Base-by-base conservation (phyloP, 2,888 invertebrate species). In the Prenolepis imparis region DNA sequence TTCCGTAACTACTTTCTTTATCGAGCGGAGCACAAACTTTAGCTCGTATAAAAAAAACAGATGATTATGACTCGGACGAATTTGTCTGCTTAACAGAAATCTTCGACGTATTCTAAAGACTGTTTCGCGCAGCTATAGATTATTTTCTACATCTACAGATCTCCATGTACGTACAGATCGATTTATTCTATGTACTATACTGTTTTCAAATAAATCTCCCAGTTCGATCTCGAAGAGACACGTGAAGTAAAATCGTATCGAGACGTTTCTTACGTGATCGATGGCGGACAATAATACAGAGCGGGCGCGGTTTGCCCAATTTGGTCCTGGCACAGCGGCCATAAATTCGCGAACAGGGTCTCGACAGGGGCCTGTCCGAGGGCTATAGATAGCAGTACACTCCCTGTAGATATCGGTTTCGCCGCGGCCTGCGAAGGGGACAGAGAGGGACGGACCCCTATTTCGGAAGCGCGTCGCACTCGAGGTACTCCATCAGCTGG, bases 401-500 rank as follows among this genome's bases (percentile, higher is more conserved):
- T 15, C 44, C 67, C 70, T 52, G 82, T 84, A 89, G 84, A 89
- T 87, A 86, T 89, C 90, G 83, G 89, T 88, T 88, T 86, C 52
- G 44, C 82, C 52, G 48, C 83, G 86, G 86, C 2, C 36, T 75
- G 82, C 82, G 75, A 39, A 12, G 55, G 15, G 32, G 39, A 64
- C 85, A 82, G 88, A 88, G 86, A 78, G 85, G 89, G 86, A 88
- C 81, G 88, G 87, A 87, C n/a, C 88, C 59, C 70, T 85, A 83
- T 90, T 90, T 66, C 89, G 88, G 89, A 84, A 84, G 86, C 70
- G 72, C 59, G 44, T 86, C 70, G 21, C 86, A 89, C 90, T 90
- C 82, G 86, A 86, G 88, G 88, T 85, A 92, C 93, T 93, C 91
- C 92, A 93, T 93, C 92, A 93, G 91, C 89, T 90, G 52, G 91